phyloP scores from a whole-genome alignment of 2,113 vertebrate species.

The Rhea pennata region DNA sequence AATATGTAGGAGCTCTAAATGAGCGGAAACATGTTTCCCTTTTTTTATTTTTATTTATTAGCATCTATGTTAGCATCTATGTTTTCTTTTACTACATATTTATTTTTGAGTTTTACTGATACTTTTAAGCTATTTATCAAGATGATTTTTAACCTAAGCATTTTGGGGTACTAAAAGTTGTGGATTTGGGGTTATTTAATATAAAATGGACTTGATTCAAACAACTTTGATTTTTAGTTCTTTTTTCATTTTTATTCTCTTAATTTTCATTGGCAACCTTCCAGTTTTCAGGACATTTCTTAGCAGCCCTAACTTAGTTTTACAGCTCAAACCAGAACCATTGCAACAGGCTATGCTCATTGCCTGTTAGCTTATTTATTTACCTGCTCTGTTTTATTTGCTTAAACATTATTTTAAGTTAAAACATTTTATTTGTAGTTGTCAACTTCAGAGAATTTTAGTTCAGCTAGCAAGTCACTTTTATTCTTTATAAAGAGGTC shows the following conservation, averaged over 20 bases:
- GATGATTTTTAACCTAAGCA: background rate
- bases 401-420: background rate
- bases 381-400: background rate
- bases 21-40: background rate
- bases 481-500: background rate
- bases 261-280: background rate
- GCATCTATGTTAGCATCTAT: background rate
- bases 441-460: background rate
- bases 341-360: background rate
- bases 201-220: background rate
- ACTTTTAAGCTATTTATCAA: background rate
- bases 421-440: background rate
- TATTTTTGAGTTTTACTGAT: background rate
- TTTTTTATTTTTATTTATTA: background rate
- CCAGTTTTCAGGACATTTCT: background rate
- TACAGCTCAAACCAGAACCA: background rate
- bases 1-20: background rate
- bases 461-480: background rate
- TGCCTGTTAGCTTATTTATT: background rate
- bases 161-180: background rate
- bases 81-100: background rate
- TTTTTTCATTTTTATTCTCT: background rate
- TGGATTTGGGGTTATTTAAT: background rate
- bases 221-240: background rate
- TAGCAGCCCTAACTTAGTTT: background rate